Evolutionary conservation across 2,113 vertebrate genomes (phyloP).

Genomic region (Cyanoderma ruficeps): DNA sequence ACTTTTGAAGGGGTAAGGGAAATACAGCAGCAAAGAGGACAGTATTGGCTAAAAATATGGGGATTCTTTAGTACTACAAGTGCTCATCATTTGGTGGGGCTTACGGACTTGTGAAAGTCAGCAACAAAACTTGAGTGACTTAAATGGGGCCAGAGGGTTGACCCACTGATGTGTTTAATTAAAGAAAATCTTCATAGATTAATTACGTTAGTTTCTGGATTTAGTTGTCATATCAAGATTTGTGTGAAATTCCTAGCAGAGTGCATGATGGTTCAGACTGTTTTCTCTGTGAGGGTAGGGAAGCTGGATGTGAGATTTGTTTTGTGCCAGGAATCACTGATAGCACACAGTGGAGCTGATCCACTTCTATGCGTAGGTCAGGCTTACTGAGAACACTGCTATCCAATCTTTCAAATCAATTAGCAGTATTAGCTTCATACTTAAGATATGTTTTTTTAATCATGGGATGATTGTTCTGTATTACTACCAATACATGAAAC

Average conservation of each 20-base stretch:
- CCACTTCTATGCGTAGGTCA: background rate
- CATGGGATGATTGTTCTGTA: background rate
- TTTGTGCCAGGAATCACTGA: conserved; percentile 43
- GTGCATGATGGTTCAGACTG: background rate
- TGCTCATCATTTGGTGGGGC: background rate
- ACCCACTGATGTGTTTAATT: background rate
- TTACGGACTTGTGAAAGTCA: background rate
- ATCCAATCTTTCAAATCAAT: background rate
- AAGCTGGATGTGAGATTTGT: conserved; percentile 33
- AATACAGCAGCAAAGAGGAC: background rate
- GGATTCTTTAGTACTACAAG: background rate
- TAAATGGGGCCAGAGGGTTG: background rate
- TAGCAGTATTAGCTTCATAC: background rate
- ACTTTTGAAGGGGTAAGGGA: background rate
- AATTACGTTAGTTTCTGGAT: background rate
- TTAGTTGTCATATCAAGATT: background rate
- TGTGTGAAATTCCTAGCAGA: background rate
- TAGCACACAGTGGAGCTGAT: conserved; percentile 29
- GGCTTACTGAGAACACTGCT: background rate
- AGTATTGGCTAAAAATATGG: background rate
- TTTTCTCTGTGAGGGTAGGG: conserved; percentile 9
- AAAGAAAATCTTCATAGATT: background rate
- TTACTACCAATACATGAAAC: background rate
- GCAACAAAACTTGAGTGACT: background rate
- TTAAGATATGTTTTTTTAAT: background rate